Conservation (phyloP, 2,113 vertebrate genomes). For the Chloropsis cyanopogon region DNA sequence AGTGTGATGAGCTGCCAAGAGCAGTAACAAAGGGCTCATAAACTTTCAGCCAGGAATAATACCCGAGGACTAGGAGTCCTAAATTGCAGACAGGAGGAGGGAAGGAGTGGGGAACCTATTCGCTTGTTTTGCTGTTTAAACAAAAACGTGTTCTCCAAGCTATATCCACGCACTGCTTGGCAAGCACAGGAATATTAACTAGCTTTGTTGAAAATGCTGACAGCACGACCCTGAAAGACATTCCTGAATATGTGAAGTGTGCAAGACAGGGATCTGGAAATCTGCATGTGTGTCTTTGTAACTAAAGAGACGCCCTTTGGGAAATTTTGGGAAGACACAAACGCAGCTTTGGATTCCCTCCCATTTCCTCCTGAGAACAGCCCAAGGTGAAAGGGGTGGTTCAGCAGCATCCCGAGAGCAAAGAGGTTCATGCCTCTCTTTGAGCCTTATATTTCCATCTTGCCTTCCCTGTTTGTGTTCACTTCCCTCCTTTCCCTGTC, state of each 20-base stretch:
- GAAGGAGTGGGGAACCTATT: conserved; percentile 3
- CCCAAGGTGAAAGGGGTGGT: background rate
- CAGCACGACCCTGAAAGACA: background rate
- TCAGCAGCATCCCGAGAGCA: background rate
- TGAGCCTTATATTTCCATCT: background rate
- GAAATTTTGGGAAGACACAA: background rate
- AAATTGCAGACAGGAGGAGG: conserved; percentile 34
- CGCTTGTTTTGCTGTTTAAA: conserved; percentile 37
- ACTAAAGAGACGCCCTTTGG: background rate
- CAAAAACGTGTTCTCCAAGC: background rate
- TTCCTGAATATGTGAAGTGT: background rate
- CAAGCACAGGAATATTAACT: background rate
- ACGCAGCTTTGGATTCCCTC: background rate
- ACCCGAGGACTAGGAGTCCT: conserved; percentile 8
- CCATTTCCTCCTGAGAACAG: background rate
- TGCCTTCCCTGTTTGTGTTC: background rate
- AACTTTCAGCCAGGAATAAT: conserved; percentile 52
- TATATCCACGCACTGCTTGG: background rate
- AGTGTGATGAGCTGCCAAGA: conserved; percentile 54
- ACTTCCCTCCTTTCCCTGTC: background rate
- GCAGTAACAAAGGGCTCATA: conserved; percentile 26
- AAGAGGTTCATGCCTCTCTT: background rate
- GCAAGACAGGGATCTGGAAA: background rate
- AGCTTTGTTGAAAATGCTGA: background rate
- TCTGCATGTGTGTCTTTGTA: background rate